Conservation (phyloP, 2,888 invertebrate genomes). For the Lochmaea capreae region DNA sequence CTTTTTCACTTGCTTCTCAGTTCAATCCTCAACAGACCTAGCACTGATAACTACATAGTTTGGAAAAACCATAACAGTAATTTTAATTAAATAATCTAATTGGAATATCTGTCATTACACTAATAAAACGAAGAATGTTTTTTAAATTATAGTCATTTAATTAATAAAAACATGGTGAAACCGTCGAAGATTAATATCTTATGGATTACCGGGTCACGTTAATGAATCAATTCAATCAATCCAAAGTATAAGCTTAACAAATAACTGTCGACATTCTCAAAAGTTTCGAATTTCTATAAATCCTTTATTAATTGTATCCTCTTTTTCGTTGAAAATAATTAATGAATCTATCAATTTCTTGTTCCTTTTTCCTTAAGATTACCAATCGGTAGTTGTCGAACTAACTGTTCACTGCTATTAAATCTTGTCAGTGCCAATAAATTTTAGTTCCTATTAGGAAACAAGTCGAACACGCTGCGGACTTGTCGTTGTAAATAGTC, state of each 20-base stretch:
- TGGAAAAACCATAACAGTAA: too few species aligned
- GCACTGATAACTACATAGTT: too few species aligned
- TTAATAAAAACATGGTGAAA: not conserved
- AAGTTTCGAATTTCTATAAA: constrained; percentile 9
- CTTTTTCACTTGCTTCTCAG: too few species aligned
- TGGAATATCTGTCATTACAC: too few species aligned
- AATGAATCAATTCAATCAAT: constrained; percentile 1
- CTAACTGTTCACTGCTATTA: constrained; percentile 37
- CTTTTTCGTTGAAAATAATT: constrained; percentile 10
- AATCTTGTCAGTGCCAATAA: constrained; percentile 39
- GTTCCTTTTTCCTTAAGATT: constrained; percentile 14
- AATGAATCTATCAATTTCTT: constrained; percentile 24
- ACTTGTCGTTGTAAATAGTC: constrained; percentile 42
- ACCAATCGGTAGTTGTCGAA: constrained; percentile 19
- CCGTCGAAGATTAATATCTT: not conserved
- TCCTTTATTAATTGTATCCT: constrained; percentile 7
- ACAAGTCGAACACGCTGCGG: constrained; percentile 36
- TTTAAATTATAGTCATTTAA: not conserved
- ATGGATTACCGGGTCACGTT: constrained; percentile 12
- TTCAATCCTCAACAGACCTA: too few species aligned
- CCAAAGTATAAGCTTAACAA: not conserved
- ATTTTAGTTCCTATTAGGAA: constrained; percentile 45
- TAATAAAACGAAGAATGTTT: too few species aligned
- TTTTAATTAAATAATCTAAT: too few species aligned
- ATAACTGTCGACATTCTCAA: not conserved